phyloP scores from a whole-genome alignment of 2,113 vertebrate species.

The Entomyzon cyanotis region DNA sequence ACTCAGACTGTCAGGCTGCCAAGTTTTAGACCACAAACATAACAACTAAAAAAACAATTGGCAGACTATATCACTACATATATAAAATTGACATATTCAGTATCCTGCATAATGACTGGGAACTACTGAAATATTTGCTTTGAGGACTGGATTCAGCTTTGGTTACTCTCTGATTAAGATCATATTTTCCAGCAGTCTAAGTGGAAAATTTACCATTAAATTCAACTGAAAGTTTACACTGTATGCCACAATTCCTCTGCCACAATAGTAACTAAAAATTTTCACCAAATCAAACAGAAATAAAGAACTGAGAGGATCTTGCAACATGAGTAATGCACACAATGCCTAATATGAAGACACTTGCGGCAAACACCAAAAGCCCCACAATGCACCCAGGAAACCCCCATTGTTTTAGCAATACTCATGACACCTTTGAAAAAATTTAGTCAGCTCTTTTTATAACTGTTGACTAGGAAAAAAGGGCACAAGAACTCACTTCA shows the following conservation, averaged over 20 bases:
- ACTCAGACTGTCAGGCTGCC: background rate
- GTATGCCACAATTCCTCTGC: background rate
- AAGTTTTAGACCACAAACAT: background rate
- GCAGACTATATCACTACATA: background rate
- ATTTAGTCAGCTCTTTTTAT: background rate
- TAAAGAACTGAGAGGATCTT: background rate
- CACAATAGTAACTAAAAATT: background rate
- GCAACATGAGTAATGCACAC: background rate
- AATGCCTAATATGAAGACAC: background rate
- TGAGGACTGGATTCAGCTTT: background rate
- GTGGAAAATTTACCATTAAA: background rate
- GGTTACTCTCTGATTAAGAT: background rate
- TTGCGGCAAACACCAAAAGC: background rate
- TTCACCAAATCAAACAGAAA: background rate
- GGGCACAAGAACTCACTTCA: background rate
- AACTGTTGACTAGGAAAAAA: background rate
- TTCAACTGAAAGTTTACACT: background rate
- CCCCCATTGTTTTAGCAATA: background rate
- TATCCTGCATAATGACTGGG: background rate
- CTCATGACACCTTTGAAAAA: background rate
- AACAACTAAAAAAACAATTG: background rate
- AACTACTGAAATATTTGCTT: background rate
- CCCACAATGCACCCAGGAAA: background rate
- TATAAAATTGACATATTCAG: background rate
- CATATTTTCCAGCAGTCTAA: background rate